Base-by-base conservation (phyloP, 30 jellyfish, hydroid and myxozoan genomes). In the Sanderia malayensis region DNA sequence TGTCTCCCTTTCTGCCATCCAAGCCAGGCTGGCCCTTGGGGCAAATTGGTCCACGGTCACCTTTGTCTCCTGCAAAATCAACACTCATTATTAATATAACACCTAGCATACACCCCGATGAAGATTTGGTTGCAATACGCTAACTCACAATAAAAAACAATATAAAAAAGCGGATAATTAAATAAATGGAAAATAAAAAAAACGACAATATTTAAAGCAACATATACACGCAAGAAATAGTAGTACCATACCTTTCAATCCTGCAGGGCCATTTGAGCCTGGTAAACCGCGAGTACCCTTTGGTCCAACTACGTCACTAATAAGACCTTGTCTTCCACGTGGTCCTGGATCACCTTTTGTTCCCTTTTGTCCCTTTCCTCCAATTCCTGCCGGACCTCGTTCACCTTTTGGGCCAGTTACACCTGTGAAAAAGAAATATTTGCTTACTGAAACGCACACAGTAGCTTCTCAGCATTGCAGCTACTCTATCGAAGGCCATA, bases 261-360 rank as follows among this genome's bases (percentile, higher is more conserved):
- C 96, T n/a, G 67, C 80, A 34, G 86, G 94, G 6, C 96, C 96
- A 9, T 61, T 75, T 11, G 88, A 26, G 17, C 96, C 96, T 0
- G 93, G 89, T 20, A 61, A 71, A 25, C 96, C 96, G 61, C 96
- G 93, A 9, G 74, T 77, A n/a, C 96, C 96, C 44, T 86, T 86
- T 52, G 97, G 97, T n/a, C 97, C 97, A 34, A 59, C 88, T 18
- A 80, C 88, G 44, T 82, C 75, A 75, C 97, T 88, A 21, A 95
- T 73, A 8, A 84, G 62, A 25, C 97, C 97, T 31, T 70, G 88
- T 11, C 30, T n/a, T 29, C 96, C 96, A 31, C 96, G 95, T 9
- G 75, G 72, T 25, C 97, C 97, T 17, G 97, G 93, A 44, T 80
- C 95, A 58, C 97, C 97, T 65, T 80, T 80, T 4, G 80, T 63